A percentile compares a stretch with the other conserved stretches of the same genome.
These are phyloP conservation scores for Drosophila setifemur DNA, from an alignment of 1,140 invertebrate genomes.

Conservation along the genomic window DNA sequence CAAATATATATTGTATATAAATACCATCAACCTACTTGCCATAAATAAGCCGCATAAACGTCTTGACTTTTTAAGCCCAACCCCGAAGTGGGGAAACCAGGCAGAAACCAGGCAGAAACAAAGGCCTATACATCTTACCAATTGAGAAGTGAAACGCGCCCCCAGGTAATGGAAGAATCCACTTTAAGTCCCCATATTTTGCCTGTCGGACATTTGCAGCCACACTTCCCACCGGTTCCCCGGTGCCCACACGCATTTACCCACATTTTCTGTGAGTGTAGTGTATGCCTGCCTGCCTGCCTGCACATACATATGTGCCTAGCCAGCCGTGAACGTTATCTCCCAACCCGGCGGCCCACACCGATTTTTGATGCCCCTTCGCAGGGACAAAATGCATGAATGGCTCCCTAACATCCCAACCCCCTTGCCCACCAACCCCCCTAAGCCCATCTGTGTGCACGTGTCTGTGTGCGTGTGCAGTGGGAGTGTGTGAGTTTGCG, in stretches of 20 bases:
- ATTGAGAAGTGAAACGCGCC: no score
- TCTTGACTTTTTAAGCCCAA: no score
- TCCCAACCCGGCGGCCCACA: background rate
- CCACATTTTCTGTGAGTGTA: conserved; percentile 28
- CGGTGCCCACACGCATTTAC: no score
- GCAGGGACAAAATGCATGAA: conserved; percentile 66
- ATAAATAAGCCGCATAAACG: no score
- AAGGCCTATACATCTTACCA: no score
- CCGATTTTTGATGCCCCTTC: conserved; percentile 38
- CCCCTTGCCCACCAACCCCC: no score
- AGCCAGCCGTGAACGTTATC: conserved; percentile 76
- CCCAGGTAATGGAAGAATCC: no score
- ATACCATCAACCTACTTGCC: no score
- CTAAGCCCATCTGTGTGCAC: no score
- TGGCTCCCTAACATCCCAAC: no score
- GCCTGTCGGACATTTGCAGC: background rate
- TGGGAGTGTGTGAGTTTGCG: background rate
- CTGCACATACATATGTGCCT: conserved; percentile 28
- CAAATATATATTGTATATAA: no score
- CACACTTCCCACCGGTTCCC: background rate
- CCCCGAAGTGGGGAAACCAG: no score
- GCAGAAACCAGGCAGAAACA: background rate
- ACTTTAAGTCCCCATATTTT: conserved; percentile 3
- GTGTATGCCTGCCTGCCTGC: conserved; percentile 23
- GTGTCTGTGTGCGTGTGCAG: background rate